These are phyloP conservation scores for Lasioglossum villosulum DNA, from an alignment of 2,888 invertebrate genomes.

Conservation along the genomic window DNA sequence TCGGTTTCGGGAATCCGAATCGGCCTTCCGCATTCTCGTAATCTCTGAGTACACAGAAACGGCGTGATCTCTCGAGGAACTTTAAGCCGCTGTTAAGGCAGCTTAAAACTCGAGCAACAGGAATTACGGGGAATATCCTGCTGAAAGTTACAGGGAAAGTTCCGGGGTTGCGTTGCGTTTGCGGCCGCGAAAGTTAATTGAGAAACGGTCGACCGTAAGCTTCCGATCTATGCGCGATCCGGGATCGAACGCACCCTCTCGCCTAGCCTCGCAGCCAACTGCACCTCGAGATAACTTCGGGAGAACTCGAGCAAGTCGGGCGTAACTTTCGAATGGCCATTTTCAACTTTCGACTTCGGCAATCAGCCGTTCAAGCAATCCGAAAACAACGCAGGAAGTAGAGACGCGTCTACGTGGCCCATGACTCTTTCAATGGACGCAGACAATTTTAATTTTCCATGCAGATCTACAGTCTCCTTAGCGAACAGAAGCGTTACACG, in stretches of 20 bases:
- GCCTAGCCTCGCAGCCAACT: neutral
- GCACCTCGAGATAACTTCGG: neutral
- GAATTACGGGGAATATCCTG: constrained; percentile 66
- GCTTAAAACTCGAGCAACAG: constrained; percentile 74
- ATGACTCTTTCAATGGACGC: no score
- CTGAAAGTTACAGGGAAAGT: constrained; percentile 68
- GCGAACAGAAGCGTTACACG: no score
- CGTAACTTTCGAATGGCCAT: neutral
- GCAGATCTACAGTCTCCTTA: no score
- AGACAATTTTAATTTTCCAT: no score
- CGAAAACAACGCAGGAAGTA: neutral
- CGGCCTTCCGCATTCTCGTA: constrained; percentile 54
- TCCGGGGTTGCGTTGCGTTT: constrained; percentile 52
- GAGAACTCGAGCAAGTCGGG: neutral
- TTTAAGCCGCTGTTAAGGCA: constrained; percentile 73
- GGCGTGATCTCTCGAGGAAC: constrained; percentile 67
- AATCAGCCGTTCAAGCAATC: neutral
- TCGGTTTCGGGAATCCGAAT: constrained; percentile 61
- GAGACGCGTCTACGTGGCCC: no score
- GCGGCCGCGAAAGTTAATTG: constrained; percentile 66
- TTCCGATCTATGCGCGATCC: constrained; percentile 50
- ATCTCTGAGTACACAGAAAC: constrained; percentile 66
- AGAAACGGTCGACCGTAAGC: constrained; percentile 60
- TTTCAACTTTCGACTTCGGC: neutral
- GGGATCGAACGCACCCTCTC: constrained; percentile 20